Base-by-base conservation (phyloP, 2,113 vertebrate genomes). In the Symphodus melops region DNA sequence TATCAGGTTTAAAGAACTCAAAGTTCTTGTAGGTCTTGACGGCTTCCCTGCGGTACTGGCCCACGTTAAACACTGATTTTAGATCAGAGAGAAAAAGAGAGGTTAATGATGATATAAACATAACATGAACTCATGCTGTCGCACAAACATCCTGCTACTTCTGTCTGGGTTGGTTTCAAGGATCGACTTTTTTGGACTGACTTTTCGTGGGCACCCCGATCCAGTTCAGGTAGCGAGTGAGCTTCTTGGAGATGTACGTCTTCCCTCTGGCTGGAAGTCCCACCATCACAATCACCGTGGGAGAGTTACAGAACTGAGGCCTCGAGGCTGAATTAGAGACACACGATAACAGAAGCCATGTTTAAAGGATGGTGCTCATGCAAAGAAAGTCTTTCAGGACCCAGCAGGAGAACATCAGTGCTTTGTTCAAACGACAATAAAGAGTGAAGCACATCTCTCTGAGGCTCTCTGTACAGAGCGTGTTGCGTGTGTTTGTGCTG, bases 151-250 rank as follows among this genome's bases (percentile, higher is more conserved):
- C 6, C 28, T 33, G 6, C 28, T 33, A 33, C 28, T 33, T n/a
- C 12, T 25, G 12, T 39, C 7, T 25, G 2, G 56, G 51, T 17
- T 2, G 44, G 16, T 6, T 46, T 46, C 44, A 17, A 48, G 46
- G 16, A 17, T 49, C 12, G 9, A 41, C 3, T 33, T 8, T 8
- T 17, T 14, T 4, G 56, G 44, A 77, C 89, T 83, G 67, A 96
- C 96, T 95, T 93, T 96, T 96, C 7, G 97, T 97, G 0, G 95
- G 94, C 52, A 94, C 96, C 13, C 97, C 96, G 19, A 97, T 96
- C 96, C 97, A 97, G 86, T 97, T 98, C 58, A 97, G 94, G 82
- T 98, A 98, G n/a, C 95, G 92, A 1, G 97, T 97, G 67, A 98
- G 95, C 77, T 98, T 97, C 62, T 94, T 96, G 65, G 96, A 96